Evolutionary conservation across 2,888 invertebrate species (phyloP).

Genomic region (Troides aeacus): DNA sequence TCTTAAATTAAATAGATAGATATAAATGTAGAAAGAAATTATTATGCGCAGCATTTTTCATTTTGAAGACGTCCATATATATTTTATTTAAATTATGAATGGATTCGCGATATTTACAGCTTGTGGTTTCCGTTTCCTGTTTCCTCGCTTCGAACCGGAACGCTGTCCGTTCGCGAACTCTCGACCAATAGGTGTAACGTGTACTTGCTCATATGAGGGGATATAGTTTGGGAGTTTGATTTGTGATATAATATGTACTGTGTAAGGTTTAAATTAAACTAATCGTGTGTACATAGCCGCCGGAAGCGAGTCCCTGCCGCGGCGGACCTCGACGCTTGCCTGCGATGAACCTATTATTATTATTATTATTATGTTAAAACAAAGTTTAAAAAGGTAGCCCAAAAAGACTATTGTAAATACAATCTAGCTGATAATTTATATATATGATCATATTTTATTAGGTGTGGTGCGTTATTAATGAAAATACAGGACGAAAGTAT

Average conservation of each 20-base stretch:
- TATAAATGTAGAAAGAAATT: conserved; percentile 59
- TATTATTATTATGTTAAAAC: conserved; percentile 38
- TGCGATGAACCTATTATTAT: conserved; percentile 50
- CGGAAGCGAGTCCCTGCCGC: conserved; percentile 59
- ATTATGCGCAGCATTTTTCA: conserved; percentile 62
- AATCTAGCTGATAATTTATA: conserved; percentile 62
- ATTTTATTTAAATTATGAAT: conserved; percentile 30
- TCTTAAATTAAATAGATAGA: conserved; percentile 67
- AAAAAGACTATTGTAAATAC: conserved; percentile 74
- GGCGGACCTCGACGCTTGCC: conserved; percentile 65
- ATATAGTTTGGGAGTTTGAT: conserved; percentile 69
- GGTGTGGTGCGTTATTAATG: conserved; percentile 54
- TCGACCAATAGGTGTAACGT: conserved; percentile 72
- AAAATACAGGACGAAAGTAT: conserved; percentile 64
- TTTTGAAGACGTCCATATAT: conserved; percentile 40
- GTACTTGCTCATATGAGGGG: conserved; percentile 66
- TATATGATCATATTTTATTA: conserved; percentile 61
- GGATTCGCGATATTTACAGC: conserved; percentile 3
- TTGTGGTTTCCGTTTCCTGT: background rate
- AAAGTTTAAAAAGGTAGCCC: conserved; percentile 58
- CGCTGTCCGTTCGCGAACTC: conserved; percentile 42
- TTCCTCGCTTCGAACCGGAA: conserved; percentile 30
- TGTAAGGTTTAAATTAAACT: conserved; percentile 44
- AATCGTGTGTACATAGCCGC: conserved; percentile 49
- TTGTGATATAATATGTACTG: conserved; percentile 66